Evolutionary conservation across 2,797 vertebrate species (phyloP).

Genomic region (Acanthurus tractus): DNA sequence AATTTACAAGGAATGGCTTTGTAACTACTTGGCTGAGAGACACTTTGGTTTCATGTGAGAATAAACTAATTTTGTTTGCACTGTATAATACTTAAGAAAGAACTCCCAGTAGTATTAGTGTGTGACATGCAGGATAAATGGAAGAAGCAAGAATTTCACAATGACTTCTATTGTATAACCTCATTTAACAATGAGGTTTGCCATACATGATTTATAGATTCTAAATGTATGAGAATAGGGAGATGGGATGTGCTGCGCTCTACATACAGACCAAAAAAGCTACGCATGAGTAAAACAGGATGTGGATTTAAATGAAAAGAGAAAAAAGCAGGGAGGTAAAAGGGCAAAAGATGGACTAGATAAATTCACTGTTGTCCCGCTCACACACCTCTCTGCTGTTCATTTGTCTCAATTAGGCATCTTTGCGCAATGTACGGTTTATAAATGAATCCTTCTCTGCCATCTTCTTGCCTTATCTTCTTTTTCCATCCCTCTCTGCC

Average conservation of each 20-base stretch:
- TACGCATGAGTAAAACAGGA: constrained; percentile 46
- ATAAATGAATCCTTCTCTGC: constrained; percentile 53
- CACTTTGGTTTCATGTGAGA: constrained; percentile 24
- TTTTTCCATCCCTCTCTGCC: constrained; percentile 8
- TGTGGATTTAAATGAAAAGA: constrained; percentile 54
- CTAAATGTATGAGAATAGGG: constrained; percentile 64
- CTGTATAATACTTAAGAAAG: constrained; percentile 48
- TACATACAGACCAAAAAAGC: constrained; percentile 40
- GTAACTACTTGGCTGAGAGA: constrained; percentile 41
- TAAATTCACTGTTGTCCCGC: constrained; percentile 58
- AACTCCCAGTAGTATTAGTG: constrained; percentile 58
- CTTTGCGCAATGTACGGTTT: constrained; percentile 54
- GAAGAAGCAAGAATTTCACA: constrained; percentile 66
- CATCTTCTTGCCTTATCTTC: constrained; percentile 42
- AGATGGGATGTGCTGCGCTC: constrained; percentile 43
- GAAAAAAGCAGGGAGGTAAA: constrained; percentile 42
- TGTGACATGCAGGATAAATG: constrained; percentile 75
- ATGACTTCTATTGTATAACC: constrained; percentile 71
- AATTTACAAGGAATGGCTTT: constrained; percentile 40
- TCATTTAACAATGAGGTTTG: constrained; percentile 70
- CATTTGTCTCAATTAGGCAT: constrained; percentile 81
- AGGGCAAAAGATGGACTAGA: constrained; percentile 71
- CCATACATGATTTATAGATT: constrained; percentile 79
- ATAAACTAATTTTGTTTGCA: constrained; percentile 63
- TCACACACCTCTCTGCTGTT: constrained; percentile 61